Conservation (phyloP, 2,888 invertebrate species). For the Blomia tropicalis region DNA sequence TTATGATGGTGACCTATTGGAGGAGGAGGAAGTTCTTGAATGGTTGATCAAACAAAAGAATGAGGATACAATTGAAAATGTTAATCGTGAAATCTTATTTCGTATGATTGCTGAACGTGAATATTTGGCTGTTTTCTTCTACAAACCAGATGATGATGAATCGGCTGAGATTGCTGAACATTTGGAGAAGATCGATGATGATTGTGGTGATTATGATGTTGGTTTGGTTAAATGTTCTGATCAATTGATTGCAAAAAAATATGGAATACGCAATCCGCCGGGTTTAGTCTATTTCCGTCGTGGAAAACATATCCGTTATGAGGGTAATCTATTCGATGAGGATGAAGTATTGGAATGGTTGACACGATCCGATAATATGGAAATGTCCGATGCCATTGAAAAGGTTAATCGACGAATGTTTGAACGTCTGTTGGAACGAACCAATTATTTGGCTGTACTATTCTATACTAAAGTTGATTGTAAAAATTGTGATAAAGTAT, state of each 20-base stretch:
- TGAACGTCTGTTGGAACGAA: slow-evolving; percentile 67
- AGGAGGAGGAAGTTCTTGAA: slow-evolving; percentile 53
- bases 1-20: slow-evolving; percentile 27
- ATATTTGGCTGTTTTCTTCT: slow-evolving; percentile 76
- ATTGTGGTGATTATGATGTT: slow-evolving; percentile 77
- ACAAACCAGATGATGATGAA: slow-evolving; percentile 47
- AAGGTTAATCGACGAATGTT: slow-evolving; percentile 83
- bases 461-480: slow-evolving; percentile 67
- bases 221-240: slow-evolving; percentile 74
- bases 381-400: slow-evolving; percentile 68
- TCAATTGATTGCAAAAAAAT: slow-evolving; percentile 78
- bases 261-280: slow-evolving; percentile 71
- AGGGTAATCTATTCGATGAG: slow-evolving; percentile 70
- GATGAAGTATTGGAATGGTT: slow-evolving; percentile 76
- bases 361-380: slow-evolving; percentile 84
- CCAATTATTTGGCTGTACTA: slow-evolving; percentile 77
- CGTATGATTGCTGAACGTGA: slow-evolving; percentile 75
- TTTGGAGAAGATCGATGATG: slow-evolving; percentile 75
- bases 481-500: slow-evolving; percentile 56
- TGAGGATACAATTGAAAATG: slow-evolving; percentile 77
- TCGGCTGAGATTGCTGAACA: slow-evolving; percentile 39
- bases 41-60: slow-evolving; percentile 83
- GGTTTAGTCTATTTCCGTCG: slow-evolving; percentile 80
- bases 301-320: slow-evolving; percentile 68
- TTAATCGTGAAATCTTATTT: slow-evolving; percentile 60